phyloP scores from a whole-genome alignment of 2,797 vertebrate species.

The Netta rufina region DNA sequence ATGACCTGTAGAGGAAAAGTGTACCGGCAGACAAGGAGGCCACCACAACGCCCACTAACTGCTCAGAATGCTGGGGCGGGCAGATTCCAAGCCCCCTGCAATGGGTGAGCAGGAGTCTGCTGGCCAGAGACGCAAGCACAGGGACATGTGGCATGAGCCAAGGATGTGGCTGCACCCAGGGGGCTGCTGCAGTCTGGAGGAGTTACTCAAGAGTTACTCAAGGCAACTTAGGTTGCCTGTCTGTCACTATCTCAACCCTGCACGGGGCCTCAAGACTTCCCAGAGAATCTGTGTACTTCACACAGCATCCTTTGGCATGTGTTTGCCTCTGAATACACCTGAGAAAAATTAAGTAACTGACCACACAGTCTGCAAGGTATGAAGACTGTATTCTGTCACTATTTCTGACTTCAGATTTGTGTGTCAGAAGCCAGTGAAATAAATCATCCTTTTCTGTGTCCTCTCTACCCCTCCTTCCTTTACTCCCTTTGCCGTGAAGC shows the following conservation, averaged over 20 bases:
- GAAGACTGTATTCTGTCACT: background rate
- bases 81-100: background rate
- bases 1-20: background rate
- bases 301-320: fast-evolving
- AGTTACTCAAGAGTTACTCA: background rate
- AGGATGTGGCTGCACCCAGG: too few species aligned
- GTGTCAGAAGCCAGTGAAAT: background rate
- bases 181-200: background rate
- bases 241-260: background rate
- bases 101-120: too few species aligned
- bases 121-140: fast-evolving
- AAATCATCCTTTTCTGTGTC: background rate
- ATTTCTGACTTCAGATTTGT: background rate
- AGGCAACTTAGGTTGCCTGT: background rate
- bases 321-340: background rate
- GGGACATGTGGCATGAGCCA: background rate
- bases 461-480: background rate
- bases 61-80: background rate
- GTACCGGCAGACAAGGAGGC: background rate
- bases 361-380: background rate
- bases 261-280: background rate
- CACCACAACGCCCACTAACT: background rate
- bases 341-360: background rate
- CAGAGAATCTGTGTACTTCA: background rate
- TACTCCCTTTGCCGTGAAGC: background rate